Evolutionary conservation across 2,113 vertebrate species (phyloP).

Genomic region (Rhabdomys dilectus): DNA sequence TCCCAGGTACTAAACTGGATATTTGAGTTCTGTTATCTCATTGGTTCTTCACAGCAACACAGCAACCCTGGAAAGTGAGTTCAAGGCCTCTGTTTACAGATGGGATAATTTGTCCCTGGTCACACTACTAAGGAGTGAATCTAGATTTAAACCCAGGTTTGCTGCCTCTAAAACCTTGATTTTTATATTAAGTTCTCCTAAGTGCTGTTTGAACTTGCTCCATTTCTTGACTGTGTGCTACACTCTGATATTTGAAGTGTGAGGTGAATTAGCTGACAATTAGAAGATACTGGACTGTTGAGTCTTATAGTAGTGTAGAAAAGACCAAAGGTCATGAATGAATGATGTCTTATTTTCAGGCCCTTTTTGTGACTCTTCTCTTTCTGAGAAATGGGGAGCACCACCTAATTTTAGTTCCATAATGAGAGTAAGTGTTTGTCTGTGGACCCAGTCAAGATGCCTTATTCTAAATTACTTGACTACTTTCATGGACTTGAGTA

Average conservation of each 20-base stretch:
- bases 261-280: conserved; percentile 17
- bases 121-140: neutral
- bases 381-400: neutral
- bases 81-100: neutral
- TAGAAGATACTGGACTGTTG: conserved; percentile 34
- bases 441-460: neutral
- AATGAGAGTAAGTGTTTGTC: conserved; percentile 24
- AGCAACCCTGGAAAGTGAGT: neutral
- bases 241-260: neutral
- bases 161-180: neutral
- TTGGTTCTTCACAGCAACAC: conserved; percentile 11
- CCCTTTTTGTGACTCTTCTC: neutral
- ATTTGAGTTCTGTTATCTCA: neutral
- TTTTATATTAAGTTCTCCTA: neutral
- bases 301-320: conserved; percentile 20
- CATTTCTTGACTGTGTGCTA: neutral
- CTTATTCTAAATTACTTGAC: conserved; percentile 31
- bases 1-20: neutral
- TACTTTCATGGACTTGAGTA: neutral
- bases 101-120: neutral
- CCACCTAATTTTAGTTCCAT: conserved; percentile 51
- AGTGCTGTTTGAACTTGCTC: neutral
- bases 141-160: neutral
- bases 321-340: neutral
- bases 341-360: neutral